Base-by-base conservation (phyloP, 2,797 vertebrate genomes). In the Muscicapa comitata region DNA sequence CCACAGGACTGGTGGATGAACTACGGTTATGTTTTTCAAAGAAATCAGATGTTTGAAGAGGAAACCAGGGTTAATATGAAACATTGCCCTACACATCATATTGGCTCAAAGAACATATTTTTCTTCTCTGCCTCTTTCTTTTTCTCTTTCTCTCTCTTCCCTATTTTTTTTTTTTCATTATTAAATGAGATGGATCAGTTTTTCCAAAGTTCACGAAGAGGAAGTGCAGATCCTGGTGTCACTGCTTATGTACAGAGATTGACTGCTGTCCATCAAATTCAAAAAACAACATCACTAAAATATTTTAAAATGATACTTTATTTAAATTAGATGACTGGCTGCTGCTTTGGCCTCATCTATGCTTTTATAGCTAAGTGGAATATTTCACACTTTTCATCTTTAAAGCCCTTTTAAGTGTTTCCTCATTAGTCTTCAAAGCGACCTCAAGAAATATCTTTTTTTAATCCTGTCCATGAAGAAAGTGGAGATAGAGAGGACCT, bases 11-110 rank as follows among this genome's bases (percentile, higher is more conserved):
- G 19, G 33, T 43, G 45, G 63, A 85, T 95, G 74, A 94, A 86
- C 81, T 83, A n/a, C 29, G 31, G 17, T n/a, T 88, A 28, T 92
- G 77, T 87, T 94, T 96, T 92, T 88, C 55, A 86, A 91, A 93
- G 74, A 82, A 93, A 90, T 92, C 61, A 45, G 70, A 35, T 84
- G 78, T 37, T 85, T 80, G 65, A 83, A 92, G 68, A 89, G 92
- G 90, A 96, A 95, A 66, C 54, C 1, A 4, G 81, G 84, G 93
- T 93, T 97, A 97, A 96, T 78, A 81, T 29, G 59, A 91, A 95
- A 92, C 89, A 92, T 72, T 68, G 63, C 71, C 58, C 75, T 66
- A 83, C 24, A 66, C 47, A 42, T 71, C 77, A 59, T 28, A 50
- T 38, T 59, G 72, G 38, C 42, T 88, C 53, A 80, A 72, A 84